Evolutionary conservation across 2,888 invertebrate species (phyloP).

Genomic region (Oxystoma pomonae): DNA sequence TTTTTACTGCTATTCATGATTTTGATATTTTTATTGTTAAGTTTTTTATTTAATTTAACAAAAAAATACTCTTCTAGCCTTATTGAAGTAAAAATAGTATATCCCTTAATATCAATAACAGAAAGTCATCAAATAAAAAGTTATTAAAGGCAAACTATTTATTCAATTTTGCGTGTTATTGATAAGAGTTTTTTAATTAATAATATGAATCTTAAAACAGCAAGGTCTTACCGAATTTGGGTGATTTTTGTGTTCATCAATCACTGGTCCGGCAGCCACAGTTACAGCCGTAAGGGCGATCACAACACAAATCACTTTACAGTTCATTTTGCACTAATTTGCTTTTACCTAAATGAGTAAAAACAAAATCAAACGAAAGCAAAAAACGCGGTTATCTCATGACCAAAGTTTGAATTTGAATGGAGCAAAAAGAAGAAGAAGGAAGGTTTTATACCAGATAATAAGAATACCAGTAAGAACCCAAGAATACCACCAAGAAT

Average conservation of each 20-base stretch:
- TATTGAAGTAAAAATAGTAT: no score
- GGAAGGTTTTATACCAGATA: slow-evolving; percentile 44
- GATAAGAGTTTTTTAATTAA: slow-evolving; percentile 1
- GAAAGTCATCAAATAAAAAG: no score
- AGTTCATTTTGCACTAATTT: slow-evolving; percentile 37
- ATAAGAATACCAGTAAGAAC: neutral
- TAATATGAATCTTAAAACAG: no score
- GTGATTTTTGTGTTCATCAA: slow-evolving; percentile 42
- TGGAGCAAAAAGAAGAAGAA: slow-evolving; percentile 40
- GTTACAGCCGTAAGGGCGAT: slow-evolving; percentile 35
- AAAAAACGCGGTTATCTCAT: slow-evolving; percentile 34
- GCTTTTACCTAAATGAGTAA: neutral
- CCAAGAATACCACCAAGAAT: slow-evolving; percentile 21
- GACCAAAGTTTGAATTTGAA: slow-evolving; percentile 46
- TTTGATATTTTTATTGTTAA: no score
- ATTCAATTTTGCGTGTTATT: no score
- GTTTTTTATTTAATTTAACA: no score
- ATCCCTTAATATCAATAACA: no score
- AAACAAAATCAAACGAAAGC: neutral
- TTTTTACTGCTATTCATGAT: no score
- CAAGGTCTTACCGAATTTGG: slow-evolving; percentile 46
- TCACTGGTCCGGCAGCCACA: slow-evolving; percentile 42
- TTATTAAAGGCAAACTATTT: no score
- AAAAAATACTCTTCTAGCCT: no score
- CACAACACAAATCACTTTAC: slow-evolving; percentile 45